Conservation (phyloP, 1,140 invertebrate species). For the Melitaea cinxia region DNA sequence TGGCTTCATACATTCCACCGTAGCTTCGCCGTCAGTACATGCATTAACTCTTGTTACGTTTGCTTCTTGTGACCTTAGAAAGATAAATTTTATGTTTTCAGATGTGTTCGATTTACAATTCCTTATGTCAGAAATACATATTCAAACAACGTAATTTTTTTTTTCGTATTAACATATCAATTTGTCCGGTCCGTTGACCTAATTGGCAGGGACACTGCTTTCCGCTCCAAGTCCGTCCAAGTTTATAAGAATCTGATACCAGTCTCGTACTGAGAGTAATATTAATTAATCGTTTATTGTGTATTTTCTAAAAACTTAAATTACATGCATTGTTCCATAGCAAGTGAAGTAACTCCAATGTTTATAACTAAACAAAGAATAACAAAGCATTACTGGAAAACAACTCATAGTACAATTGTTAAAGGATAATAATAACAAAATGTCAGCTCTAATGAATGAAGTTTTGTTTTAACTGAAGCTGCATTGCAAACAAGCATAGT, state of each 20-base stretch:
- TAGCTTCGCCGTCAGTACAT: conserved; percentile 59
- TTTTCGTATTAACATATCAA: no score
- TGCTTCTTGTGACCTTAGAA: conserved; percentile 81
- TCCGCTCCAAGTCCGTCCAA: no score
- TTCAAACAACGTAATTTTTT: no score
- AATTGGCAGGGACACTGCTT: no score
- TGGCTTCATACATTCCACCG: conserved; percentile 72
- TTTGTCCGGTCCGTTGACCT: no score
- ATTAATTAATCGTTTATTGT: no score
- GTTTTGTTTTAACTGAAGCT: conserved; percentile 3
- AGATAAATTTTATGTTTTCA: no score
- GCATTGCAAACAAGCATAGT: conserved; percentile 10
- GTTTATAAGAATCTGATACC: no score
- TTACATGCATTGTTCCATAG: no score
- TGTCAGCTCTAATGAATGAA: not conserved
- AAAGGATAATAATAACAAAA: conserved; percentile 1
- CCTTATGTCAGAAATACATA: not conserved
- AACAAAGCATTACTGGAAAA: not conserved
- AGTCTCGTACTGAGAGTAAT: no score
- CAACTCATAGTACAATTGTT: not conserved
- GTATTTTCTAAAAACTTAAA: no score
- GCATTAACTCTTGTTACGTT: conserved; percentile 72
- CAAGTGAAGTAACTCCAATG: not conserved
- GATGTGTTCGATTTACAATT: not conserved
- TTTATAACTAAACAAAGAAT: not conserved